Evolutionary conservation across 2,888 invertebrate genomes (phyloP).

Genomic region (Pristionchus arcanus): DNA sequence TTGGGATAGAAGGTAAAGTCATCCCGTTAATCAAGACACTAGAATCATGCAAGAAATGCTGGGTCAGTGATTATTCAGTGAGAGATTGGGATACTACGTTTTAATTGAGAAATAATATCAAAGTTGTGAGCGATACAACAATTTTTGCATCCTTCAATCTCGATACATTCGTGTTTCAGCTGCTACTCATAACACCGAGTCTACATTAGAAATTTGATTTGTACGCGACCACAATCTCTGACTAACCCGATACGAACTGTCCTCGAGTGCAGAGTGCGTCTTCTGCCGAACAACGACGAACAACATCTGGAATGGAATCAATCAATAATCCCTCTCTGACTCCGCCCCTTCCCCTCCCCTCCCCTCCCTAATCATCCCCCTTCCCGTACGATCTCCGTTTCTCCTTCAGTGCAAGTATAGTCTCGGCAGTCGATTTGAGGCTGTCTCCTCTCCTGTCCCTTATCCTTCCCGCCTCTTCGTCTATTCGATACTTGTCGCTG

Average conservation of each 20-base stretch:
- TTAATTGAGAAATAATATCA: too few relatives aligned
- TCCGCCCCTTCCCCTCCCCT: neutral
- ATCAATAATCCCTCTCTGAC: neutral
- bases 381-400: slow-evolving; percentile 52
- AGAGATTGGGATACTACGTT: too few relatives aligned
- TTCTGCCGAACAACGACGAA: slow-evolving; percentile 73
- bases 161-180: neutral
- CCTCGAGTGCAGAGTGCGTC: slow-evolving; percentile 75
- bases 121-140: too few relatives aligned
- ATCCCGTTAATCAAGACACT: too few relatives aligned
- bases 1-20: neutral
- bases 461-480: slow-evolving; percentile 39
- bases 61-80: too few relatives aligned
- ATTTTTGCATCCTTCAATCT: neutral
- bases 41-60: too few relatives aligned
- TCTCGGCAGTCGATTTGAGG: slow-evolving; percentile 53
- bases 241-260: slow-evolving; percentile 78
- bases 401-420: slow-evolving; percentile 49
- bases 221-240: too few relatives aligned
- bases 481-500: slow-evolving; percentile 39
- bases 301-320: slow-evolving; percentile 73
- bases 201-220: neutral
- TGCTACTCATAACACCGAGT: neutral
- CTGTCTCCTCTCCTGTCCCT: slow-evolving; percentile 48
- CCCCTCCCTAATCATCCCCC: neutral